These are phyloP conservation scores for Zaprionus africanus DNA, from an alignment of 1,140 invertebrate species.

Conservation along the genomic window DNA sequence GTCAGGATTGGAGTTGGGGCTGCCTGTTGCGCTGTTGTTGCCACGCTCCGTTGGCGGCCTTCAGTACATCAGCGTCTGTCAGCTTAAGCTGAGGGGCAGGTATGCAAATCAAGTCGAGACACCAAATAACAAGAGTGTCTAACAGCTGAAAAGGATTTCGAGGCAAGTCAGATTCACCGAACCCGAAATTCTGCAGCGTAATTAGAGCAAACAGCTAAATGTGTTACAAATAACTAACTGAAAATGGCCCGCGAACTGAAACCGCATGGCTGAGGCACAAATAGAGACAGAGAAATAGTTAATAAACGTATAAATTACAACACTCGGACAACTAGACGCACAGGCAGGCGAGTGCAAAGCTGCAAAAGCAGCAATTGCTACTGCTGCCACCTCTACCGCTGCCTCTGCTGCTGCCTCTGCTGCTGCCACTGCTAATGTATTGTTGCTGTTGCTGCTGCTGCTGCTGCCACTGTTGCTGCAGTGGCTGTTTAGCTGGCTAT, in stretches of 20 bases:
- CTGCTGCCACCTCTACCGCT: neutral
- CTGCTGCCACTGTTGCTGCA: conserved; percentile 16
- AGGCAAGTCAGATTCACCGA: conserved; percentile 24
- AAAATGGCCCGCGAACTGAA: conserved; percentile 40
- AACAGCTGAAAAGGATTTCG: conserved; percentile 9
- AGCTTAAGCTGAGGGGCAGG: conserved; percentile 31
- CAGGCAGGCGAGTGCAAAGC: conserved; percentile 32
- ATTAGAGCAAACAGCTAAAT: conserved; percentile 72
- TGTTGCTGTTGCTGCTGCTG: conserved; percentile 3
- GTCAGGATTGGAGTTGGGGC: conserved; percentile 67
- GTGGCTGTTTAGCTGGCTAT: conserved; percentile 24
- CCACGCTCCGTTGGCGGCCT: conserved; percentile 50
- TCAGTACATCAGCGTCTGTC: conserved; percentile 23
- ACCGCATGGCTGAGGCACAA: conserved; percentile 10
- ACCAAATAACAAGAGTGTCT: neutral
- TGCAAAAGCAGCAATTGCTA: conserved; percentile 25
- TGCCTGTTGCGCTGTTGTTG: conserved; percentile 18
- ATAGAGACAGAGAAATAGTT: conserved; percentile 28
- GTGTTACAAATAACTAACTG: conserved; percentile 34
- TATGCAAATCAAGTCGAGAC: neutral
- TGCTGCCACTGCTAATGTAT: neutral
- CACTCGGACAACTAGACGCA: conserved; percentile 33
- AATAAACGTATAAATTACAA: conserved; percentile 57
- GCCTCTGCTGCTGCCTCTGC: neutral
- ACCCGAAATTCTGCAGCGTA: conserved; percentile 61